Conservation (phyloP, 2,888 invertebrate genomes). For the Andricus curvator region DNA sequence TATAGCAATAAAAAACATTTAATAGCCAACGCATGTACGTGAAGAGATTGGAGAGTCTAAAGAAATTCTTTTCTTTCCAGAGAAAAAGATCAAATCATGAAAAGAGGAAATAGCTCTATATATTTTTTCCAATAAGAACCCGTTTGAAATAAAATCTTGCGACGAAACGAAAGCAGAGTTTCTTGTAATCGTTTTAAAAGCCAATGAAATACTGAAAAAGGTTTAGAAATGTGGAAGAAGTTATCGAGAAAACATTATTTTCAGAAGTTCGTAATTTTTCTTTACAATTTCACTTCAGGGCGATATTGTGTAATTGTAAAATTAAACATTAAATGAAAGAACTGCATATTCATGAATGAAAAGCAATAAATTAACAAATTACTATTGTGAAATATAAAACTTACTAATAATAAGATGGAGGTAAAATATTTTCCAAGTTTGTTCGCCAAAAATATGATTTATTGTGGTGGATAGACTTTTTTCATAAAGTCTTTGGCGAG, state of each 20-base stretch:
- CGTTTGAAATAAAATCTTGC: conserved; percentile 23
- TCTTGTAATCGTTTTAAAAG: conserved; percentile 63
- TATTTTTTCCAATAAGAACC: conserved; percentile 34
- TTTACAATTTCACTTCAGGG: background rate
- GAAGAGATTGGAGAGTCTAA: conserved; percentile 1
- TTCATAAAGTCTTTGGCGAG: conserved; percentile 61
- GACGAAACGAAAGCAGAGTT: background rate
- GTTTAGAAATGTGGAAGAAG: background rate
- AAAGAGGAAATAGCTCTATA: conserved; percentile 22
- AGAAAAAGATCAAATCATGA: conserved; percentile 34
- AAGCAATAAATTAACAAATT: background rate
- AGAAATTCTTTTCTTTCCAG: conserved; percentile 24
- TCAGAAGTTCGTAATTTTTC: background rate
- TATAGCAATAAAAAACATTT: conserved; percentile 9
- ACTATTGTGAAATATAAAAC: background rate
- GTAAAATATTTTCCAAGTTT: background rate
- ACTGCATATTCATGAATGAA: background rate
- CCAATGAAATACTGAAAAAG: conserved; percentile 59
- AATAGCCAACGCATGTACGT: conserved; percentile 25
- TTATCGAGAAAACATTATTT: background rate
- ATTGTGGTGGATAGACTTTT: conserved; percentile 58
- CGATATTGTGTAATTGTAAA: background rate
- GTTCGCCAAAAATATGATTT: background rate
- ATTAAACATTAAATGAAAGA: background rate
- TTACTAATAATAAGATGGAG: background rate